Base-by-base conservation (phyloP, 1,140 invertebrate species). In the Parasteatoda tepidariorum region DNA sequence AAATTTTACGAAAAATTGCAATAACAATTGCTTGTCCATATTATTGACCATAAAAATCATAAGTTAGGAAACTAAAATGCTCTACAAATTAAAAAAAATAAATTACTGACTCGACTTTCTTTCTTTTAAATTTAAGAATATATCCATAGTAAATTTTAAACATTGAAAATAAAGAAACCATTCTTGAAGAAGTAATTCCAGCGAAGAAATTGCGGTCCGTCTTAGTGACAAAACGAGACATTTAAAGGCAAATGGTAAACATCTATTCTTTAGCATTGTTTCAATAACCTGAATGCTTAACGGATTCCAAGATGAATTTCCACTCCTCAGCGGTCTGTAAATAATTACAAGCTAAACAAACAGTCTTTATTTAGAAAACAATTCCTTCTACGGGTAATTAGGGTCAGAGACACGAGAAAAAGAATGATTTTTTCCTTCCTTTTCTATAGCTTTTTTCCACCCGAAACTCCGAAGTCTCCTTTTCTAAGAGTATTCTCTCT, bases 311-410 rank as follows among this genome's bases (percentile, higher is more conserved):
- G 9, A n/a, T n/a, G n/a, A n/a, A n/a, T 73, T 28, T 13, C 33
- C 15, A 34, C 31, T 78, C 59, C 13, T 78, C 74, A 66, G 24
- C 61, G 61, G 34, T 31, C 74, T 78, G 74, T 78, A 78, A 78
- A 78, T 78, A 78, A 78, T 78, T 57, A 78, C 74, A 78, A 57
- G 41, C 74, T 78, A 78, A 78, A 78, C 74, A 78, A 78, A 78
- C 74, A 78, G 34, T 31, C 59, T 78, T 66, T 66, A 64, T 78
- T 78, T 78, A 31, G 74, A 78, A 78, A 78, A 78, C 74, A 78
- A 78, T 78, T 66, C 62, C 62, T 78, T 24, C 24, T n/a, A 28
- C 57, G 18, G 59, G 74, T 78, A 78, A 78, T 78, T 78, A 78
- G 61, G 74, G 74, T 78, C 74, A 78, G 15, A 61, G 74, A 34